phyloP scores from a whole-genome alignment of 2,113 vertebrate species.

The Xiphophorus maculatus region DNA sequence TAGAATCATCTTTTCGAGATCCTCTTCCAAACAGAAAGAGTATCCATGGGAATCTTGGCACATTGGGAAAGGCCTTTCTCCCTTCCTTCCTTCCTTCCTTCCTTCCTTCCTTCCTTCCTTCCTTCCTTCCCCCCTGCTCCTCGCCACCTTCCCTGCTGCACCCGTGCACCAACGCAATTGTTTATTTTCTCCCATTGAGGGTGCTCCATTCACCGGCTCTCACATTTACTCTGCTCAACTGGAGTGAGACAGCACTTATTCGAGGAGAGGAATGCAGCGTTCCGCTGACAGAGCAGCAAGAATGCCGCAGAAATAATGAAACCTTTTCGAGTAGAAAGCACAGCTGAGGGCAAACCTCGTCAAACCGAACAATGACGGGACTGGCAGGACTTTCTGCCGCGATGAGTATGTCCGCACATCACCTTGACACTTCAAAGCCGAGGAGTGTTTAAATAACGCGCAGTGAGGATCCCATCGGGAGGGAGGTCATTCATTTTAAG shows the following conservation, averaged over 20 bases:
- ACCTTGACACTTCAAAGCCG: conserved; percentile 61
- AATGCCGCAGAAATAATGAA: conserved; percentile 74
- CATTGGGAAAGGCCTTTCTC: conserved; percentile 72
- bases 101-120: conserved; percentile 57
- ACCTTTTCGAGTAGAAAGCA: conserved; percentile 64
- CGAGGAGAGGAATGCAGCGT: conserved; percentile 76
- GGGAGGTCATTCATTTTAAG: conserved; percentile 59
- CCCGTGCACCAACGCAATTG: conserved; percentile 78
- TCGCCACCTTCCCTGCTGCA: conserved; percentile 36
- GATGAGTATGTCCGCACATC: conserved; percentile 67
- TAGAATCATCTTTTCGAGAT: conserved; percentile 74
- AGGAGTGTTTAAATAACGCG: conserved; percentile 50
- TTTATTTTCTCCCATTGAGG: conserved; percentile 82
- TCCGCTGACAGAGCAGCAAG: conserved; percentile 77
- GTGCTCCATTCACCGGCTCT: conserved; percentile 77
- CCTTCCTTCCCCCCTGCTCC: conserved; percentile 59
- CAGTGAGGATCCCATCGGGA: conserved; percentile 56
- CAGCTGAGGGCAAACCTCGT: conserved; percentile 58
- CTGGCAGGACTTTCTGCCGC: conserved; percentile 51
- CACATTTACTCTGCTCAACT: conserved; percentile 80
- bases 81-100: conserved; percentile 60
- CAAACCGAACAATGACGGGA: conserved; percentile 28
- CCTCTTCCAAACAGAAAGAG: conserved; percentile 69
- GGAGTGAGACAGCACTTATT: conserved; percentile 81
- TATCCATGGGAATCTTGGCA: conserved; percentile 80